These are phyloP conservation scores for Loris lydekkerianus DNA, from an alignment of 2,797 vertebrate genomes.

Conservation along the genomic window DNA sequence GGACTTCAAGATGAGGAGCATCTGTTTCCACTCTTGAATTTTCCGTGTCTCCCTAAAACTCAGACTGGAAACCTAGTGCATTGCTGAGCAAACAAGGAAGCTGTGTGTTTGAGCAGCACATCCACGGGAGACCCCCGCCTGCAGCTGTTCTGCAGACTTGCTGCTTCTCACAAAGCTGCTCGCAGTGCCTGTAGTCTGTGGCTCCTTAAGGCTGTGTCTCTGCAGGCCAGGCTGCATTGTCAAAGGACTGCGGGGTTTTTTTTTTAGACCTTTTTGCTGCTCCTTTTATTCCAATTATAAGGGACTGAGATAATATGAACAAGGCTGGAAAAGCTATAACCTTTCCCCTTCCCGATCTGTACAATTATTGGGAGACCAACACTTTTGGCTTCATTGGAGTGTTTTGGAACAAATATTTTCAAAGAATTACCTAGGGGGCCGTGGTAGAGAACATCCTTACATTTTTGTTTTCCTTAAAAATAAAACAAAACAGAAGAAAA, in stretches of 20 bases:
- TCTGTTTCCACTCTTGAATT: slow-evolving; percentile 65
- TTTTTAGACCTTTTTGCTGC: not conserved
- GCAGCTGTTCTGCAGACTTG: not conserved
- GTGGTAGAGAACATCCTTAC: not conserved
- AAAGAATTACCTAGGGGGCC: not conserved
- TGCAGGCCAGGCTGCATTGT: not conserved
- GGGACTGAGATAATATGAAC: not conserved
- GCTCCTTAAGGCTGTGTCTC: not conserved
- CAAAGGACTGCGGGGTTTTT: not conserved
- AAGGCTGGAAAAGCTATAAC: not conserved
- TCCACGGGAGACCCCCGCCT: rapidly evolving
- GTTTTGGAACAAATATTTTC: slow-evolving; percentile 3
- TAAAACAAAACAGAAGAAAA: not conserved
- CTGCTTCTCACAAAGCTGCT: not conserved
- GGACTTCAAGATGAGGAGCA: slow-evolving; percentile 32
- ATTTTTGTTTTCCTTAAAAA: slow-evolving; percentile 44
- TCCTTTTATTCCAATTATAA: slow-evolving; percentile 5
- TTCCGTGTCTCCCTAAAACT: slow-evolving; percentile 44
- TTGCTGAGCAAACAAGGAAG: not conserved
- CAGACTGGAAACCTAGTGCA: not conserved
- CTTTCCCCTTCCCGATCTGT: not conserved
- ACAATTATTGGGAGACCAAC: not conserved
- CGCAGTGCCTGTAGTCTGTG: not conserved
- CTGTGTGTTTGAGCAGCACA: not conserved
- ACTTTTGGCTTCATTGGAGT: not conserved